Base-by-base conservation (phyloP, 2,113 vertebrate species). In the Pampusana beccarii region DNA sequence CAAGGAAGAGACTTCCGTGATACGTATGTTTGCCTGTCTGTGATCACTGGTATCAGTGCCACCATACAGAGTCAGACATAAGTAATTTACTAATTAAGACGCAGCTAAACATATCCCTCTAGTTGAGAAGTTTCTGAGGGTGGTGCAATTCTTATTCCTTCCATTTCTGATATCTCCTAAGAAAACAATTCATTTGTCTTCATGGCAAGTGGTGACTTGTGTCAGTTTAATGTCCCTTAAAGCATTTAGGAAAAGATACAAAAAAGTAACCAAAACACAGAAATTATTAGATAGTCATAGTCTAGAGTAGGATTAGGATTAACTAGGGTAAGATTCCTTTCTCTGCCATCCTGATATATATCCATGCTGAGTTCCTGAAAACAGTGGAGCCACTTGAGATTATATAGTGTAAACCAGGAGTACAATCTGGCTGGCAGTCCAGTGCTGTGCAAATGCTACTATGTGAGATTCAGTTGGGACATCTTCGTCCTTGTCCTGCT, bases 391-490 rank as follows among this genome's bases (percentile, higher is more conserved):
- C 1, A 7, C 44, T 40, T 58, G 28, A 60, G 54, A 72, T 29
- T 3, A 18, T 5, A 31, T 5, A 60, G 28, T 31, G 83, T 34
- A 56, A 40, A 62, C 11, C 16, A 74, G 15, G 8, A 60, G 6
- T 7, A 69, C 38, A 77, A 5, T 2, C 20, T 31, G 38, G 3
- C 12, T 86, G 62, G 8, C 9, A 79, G n/a, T 18, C 20, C 31
- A 84, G 4, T 11, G 16, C 4, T 28, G 12, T 72, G 48, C 13
- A 72, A 69, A 50, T 33, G 15, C 11, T 70, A 7, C 40, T 9
- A 2, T 12, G 13, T 15, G 28, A 64, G 33, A 69, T 9, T 15
- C 16, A 26, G 13, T 1, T 29, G n/a, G 23, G 12, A 38, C 0
- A 0, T 25, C 14, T 26, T 14, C 81, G 40, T 24, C 50, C 21